phyloP scores from a whole-genome alignment of 2,113 vertebrate species.

The Phaethon lepturus region DNA sequence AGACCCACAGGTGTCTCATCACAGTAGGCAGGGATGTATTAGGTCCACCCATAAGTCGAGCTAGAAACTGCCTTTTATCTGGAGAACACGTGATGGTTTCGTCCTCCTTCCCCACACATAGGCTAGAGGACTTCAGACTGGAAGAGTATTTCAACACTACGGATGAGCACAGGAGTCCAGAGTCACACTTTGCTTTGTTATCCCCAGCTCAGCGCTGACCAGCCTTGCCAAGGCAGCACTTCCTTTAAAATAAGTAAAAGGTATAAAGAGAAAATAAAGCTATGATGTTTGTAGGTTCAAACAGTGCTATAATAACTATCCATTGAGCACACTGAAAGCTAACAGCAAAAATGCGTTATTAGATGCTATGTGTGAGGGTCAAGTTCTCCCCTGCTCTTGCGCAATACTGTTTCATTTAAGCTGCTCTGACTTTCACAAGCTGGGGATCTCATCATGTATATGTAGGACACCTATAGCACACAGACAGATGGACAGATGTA shows the following conservation, averaged over 20 bases:
- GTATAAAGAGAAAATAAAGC: neutral
- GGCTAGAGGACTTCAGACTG: neutral
- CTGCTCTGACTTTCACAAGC: neutral
- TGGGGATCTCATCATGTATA: neutral
- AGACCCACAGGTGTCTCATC: neutral
- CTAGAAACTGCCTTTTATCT: neutral
- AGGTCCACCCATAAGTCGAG: neutral
- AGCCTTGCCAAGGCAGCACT: neutral
- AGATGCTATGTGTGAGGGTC: too few relatives aligned
- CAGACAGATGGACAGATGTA: rapidly evolving
- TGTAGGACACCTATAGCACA: rapidly evolving
- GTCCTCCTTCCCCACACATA: neutral
- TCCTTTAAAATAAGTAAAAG: neutral
- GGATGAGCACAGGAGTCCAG: neutral
- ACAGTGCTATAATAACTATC: neutral
- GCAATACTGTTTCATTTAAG: neutral
- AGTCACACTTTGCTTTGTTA: neutral
- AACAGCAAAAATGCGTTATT: neutral
- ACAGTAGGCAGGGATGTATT: neutral
- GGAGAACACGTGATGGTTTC: neutral
- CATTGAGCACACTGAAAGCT: neutral
- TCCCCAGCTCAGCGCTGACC: neutral
- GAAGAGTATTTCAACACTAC: neutral
- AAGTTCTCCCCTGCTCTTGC: neutral
- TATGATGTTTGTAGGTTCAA: neutral